A percentile compares a stretch with the other conserved stretches of the same genome.
Evolutionary conservation across 2,113 vertebrate genomes (phyloP).

Genomic region (Melanerpes formicivorus): DNA sequence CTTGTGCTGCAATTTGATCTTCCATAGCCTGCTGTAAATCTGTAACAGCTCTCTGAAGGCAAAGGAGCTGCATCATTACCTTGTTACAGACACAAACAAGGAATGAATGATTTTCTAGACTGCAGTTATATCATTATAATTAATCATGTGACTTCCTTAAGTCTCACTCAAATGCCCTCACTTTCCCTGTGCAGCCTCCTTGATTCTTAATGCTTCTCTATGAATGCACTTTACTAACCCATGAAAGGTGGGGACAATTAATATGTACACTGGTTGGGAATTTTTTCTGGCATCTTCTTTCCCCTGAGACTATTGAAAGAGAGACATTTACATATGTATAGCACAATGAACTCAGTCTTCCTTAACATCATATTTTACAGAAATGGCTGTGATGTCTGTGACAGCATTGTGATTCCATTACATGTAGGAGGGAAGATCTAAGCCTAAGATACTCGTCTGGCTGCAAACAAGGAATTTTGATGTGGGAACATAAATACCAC

Average conservation of each 20-base stretch:
- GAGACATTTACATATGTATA: slow-evolving; percentile 70
- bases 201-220: slow-evolving; percentile 2
- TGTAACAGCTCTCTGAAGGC: neutral
- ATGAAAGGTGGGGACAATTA: slow-evolving; percentile 59
- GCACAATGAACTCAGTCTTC: slow-evolving; percentile 64
- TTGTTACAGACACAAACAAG: slow-evolving; percentile 22
- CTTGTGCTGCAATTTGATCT: neutral
- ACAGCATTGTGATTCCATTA: slow-evolving; percentile 48
- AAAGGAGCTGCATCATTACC: slow-evolving; percentile 4
- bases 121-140: slow-evolving; percentile 14
- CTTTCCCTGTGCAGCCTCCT: neutral
- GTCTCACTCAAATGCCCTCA: slow-evolving; percentile 17
- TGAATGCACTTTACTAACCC: slow-evolving; percentile 8
- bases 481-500: slow-evolving; percentile 65
- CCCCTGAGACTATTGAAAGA: slow-evolving; percentile 50
- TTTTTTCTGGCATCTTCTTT: slow-evolving; percentile 49
- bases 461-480: slow-evolving; percentile 73
- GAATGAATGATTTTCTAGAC: slow-evolving; percentile 11
- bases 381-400: slow-evolving; percentile 69
- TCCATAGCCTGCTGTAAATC: neutral
- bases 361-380: slow-evolving; percentile 66
- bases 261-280: slow-evolving; percentile 8
- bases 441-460: slow-evolving; percentile 58
- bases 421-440: slow-evolving; percentile 61
- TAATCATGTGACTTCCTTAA: neutral